A percentile compares a stretch with the other conserved stretches of the same genome.
Conservation (phyloP, 2,113 vertebrate species). For the Campylorhamphus procurvoides region DNA sequence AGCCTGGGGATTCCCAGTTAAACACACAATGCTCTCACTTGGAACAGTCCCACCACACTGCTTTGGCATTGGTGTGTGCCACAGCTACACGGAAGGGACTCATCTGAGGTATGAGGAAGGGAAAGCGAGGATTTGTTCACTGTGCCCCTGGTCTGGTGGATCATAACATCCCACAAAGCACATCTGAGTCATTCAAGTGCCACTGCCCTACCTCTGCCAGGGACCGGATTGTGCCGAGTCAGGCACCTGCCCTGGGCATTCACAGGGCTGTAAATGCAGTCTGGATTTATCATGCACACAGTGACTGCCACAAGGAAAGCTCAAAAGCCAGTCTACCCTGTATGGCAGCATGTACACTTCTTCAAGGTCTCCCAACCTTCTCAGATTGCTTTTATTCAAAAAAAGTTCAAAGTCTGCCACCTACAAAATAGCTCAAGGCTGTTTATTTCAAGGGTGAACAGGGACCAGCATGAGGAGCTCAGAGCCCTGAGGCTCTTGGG, state of each 20-base stretch:
- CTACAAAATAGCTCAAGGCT: background rate
- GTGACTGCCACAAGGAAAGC: background rate
- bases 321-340: background rate
- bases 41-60: rapidly evolving
- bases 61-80: rapidly evolving
- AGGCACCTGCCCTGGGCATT: background rate
- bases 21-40: rapidly evolving
- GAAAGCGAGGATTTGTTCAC: background rate
- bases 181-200: background rate
- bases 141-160: background rate
- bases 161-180: background rate
- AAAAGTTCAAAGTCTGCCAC: background rate
- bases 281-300: background rate
- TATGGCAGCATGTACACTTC: rapidly evolving
- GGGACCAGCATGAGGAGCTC: background rate
- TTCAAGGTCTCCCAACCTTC: background rate
- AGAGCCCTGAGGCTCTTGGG: background rate
- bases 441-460: background rate
- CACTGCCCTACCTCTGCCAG: background rate
- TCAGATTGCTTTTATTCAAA: background rate
- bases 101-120: background rate
- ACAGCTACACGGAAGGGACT: background rate
- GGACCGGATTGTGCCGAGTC: background rate
- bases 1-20: background rate
- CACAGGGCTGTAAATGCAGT: background rate